A percentile compares a stretch with the other conserved stretches of the same genome.
Evolutionary conservation across 2,888 invertebrate genomes (phyloP).

Genomic region (Leucozona laternaria): DNA sequence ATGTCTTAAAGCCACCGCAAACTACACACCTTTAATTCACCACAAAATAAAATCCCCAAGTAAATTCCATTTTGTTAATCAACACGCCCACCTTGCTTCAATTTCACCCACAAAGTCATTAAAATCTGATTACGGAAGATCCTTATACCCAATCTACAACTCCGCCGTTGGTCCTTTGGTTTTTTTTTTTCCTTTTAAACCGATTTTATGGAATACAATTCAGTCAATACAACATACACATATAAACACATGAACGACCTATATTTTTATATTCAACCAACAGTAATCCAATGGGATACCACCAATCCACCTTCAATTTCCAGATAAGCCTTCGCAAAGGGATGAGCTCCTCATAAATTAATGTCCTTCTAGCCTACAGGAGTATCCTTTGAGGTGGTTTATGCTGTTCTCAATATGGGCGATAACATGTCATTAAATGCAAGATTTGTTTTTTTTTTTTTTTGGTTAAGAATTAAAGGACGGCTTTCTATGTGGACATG

Average conservation of each 20-base stretch:
- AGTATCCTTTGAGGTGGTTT: not conserved
- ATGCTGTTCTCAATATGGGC: conserved; percentile 6
- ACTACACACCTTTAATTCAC: conserved; percentile 5
- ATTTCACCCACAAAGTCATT: conserved; percentile 18
- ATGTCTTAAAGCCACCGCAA: conserved; percentile 25
- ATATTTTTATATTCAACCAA: not conserved
- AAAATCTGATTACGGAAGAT: conserved; percentile 21
- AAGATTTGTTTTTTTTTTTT: not conserved
- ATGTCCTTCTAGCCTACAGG: conserved; percentile 9
- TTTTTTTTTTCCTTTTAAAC: not conserved
- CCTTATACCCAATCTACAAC: not conserved
- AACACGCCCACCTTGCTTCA: not conserved
- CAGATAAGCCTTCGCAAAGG: conserved; percentile 35
- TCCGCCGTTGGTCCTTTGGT: not conserved
- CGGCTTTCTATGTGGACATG: not conserved
- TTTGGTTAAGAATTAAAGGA: not conserved
- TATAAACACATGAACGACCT: not conserved
- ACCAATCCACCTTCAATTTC: conserved; percentile 36
- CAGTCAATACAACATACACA: not conserved
- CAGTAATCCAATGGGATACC: conserved; percentile 14
- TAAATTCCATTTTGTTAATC: conserved; percentile 21
- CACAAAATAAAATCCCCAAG: conserved; percentile 11
- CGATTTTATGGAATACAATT: conserved; percentile 3
- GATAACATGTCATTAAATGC: conserved; percentile 33
- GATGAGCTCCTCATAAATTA: conserved; percentile 26